Base-by-base conservation (phyloP, 2,797 vertebrate species). In the Rhinophrynus dorsalis region DNA sequence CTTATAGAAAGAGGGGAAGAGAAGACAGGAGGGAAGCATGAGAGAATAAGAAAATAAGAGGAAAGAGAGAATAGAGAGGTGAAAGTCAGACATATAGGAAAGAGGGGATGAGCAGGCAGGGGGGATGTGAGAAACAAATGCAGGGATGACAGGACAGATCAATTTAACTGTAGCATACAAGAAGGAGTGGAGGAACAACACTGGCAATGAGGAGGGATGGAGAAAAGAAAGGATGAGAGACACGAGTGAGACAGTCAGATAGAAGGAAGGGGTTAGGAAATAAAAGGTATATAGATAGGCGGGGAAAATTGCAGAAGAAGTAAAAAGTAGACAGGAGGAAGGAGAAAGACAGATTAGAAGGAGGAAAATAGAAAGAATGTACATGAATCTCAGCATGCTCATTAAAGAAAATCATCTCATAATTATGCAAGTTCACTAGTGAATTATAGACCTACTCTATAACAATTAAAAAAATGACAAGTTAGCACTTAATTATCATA, bases 361-460 rank as follows among this genome's bases (percentile, higher is more conserved):
- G n/a, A n/a, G n/a, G n/a, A n/a, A n/a, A 81, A 30, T 80, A 82
- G 80, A 81, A 84, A 86, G n/a, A 11, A 37, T 20, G 18, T n/a
- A n/a, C n/a, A n/a, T n/a, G n/a, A n/a, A n/a, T n/a, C n/a, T n/a
- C 83, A 81, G 81, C 35, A 2, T 75, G 81, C 83, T 90, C 85
- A 82, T 87, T 88, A 87, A 83, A 89, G 86, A 83, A 89, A 84
- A 83, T 67, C 81, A 76, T 81, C 82, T 90, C 85, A 87, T 90
- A 87, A 89, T 89, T 87, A 89, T 86, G 79, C 85, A 76, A 78
- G 69, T 84, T 91, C 86, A 87, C 90, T 90, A 90, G 83, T 85
- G 85, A 87, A 88, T 86, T 86, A 82, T 85, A 89, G 87, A 83
- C 82, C 85, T 79, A 67, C 80, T 78, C 82, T 82, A 83, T 58